phyloP scores from a whole-genome alignment of 2,113 vertebrate species.

The Gallinago undulata region DNA sequence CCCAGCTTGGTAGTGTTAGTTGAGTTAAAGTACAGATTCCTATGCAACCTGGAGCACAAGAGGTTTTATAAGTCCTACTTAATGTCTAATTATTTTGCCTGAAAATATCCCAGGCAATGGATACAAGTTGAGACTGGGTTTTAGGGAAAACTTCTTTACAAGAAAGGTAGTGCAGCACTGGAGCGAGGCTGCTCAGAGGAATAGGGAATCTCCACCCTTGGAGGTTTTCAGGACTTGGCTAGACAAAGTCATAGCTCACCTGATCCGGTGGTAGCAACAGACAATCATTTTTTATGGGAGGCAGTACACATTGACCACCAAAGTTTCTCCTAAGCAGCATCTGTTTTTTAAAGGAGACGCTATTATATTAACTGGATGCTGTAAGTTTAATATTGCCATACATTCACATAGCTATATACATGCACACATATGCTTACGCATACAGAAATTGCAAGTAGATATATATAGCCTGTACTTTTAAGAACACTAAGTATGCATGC shows the following conservation, averaged over 20 bases:
- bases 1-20: fast-evolving
- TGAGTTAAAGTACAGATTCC: not conserved
- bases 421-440: too few species aligned
- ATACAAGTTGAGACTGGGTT: not conserved
- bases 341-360: not conserved
- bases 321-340: not conserved
- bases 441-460: not conserved
- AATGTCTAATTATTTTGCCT: not conserved
- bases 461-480: not conserved
- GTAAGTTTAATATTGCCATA: not conserved
- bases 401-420: not conserved
- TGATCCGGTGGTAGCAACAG: not conserved
- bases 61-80: not conserved
- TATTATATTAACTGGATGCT: not conserved
- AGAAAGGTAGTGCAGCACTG: not conserved
- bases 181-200: not conserved
- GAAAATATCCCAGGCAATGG: not conserved
- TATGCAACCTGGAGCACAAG: not conserved
- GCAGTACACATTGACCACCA: not conserved
- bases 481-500: not conserved
- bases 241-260: not conserved
- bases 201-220: not conserved
- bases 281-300: not conserved
- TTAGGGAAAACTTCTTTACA: not conserved
- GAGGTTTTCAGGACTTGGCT: not conserved